Evolutionary conservation across 2,113 vertebrate species (phyloP), one percentile per base, ranked within the genome.

Genomic region (Elephas maximus): DNA sequence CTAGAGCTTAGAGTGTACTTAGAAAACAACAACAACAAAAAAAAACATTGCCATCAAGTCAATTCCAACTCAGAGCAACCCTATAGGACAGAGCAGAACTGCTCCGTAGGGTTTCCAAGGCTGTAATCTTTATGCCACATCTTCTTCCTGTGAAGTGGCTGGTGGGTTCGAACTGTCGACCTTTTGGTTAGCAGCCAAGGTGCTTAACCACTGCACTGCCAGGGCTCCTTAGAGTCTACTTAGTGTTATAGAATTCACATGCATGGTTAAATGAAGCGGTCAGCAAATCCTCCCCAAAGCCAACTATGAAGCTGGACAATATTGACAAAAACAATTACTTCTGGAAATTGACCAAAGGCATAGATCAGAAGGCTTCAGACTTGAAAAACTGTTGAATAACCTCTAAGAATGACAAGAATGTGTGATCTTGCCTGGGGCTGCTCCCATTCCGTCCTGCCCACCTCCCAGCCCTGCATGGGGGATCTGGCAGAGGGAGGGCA

Each of bases 381-480:
- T 76, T 48, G 65, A 45, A 81, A 71, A 41, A 2, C 7, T n/a
- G 30, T 21, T 24, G 44, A 76, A 24, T 57, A 57, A 57, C 53
- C 4, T 78, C 86, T 20, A 18, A 23, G 41, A 48, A 80, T 12
- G 69, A 53, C 3, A 18, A 17, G 8, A 44, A 2, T 20, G 10
- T 11, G 7, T 44, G 8, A 33, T 21, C n/a, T 76, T 53, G 1
- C 23, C 1, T 26, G 4, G 5, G 15, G 14, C 30, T 30, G 4
- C 0, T 2, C 37, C 17, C 28, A 3, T 18, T 3, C 1, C 6
- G 6, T 14, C 4, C 21, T 6, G 20, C 24, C 33, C 6, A 45
- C 4, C 33, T 26, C 41, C 83, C n/a, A 17, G 14, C 21, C 14
- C 37, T 71, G 17, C 30, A 23, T 0, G 17, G 37, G 23, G 11